Percentiles rank a stretch among this genome's conserved stretches.
Evolutionary conservation across 2,113 vertebrate genomes (phyloP).

Genomic region (Cottus gobio): DNA sequence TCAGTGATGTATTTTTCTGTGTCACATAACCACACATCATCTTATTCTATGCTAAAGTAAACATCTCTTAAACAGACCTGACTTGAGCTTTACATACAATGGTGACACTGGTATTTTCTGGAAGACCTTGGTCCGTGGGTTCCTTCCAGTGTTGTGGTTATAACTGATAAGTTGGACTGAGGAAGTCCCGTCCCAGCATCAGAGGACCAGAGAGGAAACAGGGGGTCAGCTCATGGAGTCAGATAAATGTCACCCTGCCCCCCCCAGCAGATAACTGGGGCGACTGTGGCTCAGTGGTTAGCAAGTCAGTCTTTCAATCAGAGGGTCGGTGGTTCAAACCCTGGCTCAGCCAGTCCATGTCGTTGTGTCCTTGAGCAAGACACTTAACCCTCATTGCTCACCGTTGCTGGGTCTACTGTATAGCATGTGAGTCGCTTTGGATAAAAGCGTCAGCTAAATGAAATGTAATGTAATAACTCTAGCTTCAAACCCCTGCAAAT

Average conservation of each 20-base stretch:
- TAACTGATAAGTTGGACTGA: constrained; percentile 81
- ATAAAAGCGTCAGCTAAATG: too few relatives aligned
- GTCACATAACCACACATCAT: neutral
- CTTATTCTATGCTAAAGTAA: neutral
- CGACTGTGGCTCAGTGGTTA: too few relatives aligned
- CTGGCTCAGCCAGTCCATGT: too few relatives aligned
- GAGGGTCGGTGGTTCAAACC: too few relatives aligned
- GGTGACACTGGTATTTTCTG: constrained; percentile 68
- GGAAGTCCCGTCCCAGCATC: constrained; percentile 85
- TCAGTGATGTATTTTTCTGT: neutral
- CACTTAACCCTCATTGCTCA: too few relatives aligned
- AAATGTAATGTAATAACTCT: too few relatives aligned
- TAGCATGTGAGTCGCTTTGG: too few relatives aligned
- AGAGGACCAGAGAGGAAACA: constrained; percentile 79
- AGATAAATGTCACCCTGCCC: constrained; percentile 61
- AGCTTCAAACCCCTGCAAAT: constrained; percentile 36
- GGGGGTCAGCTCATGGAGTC: constrained; percentile 65
- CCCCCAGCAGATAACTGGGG: constrained; percentile 29
- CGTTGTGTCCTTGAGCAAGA: too few relatives aligned
- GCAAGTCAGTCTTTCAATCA: too few relatives aligned
- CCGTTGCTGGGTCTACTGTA: too few relatives aligned
- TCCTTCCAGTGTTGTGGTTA: constrained; percentile 79
- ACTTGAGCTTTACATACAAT: constrained; percentile 13
- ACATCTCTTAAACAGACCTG: neutral
- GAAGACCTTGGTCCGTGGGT: constrained; percentile 44